Evolutionary conservation across 2,113 vertebrate genomes (phyloP).

Genomic region (Anser brachyrhynchus): DNA sequence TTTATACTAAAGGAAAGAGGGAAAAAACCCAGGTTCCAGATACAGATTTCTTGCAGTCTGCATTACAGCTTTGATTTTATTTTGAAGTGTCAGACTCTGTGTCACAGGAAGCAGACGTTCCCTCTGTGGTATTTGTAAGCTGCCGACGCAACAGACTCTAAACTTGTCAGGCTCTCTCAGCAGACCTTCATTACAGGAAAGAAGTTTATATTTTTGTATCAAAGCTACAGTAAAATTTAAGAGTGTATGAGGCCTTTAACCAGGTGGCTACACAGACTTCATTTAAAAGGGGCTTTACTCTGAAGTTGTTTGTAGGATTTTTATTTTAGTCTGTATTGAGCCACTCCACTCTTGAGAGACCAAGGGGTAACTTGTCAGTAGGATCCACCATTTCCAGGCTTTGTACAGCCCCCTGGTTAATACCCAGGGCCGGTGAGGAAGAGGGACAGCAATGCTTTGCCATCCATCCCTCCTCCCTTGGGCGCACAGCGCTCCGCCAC

Average conservation of each 20-base stretch:
- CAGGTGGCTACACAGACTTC: neutral
- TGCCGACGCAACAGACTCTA: neutral
- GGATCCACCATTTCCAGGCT: neutral
- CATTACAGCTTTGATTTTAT: conserved; percentile 33
- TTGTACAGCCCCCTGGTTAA: neutral
- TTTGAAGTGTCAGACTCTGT: conserved; percentile 50
- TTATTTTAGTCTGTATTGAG: neutral
- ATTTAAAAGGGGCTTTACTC: neutral
- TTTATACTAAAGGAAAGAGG: neutral
- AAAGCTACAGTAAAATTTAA: neutral
- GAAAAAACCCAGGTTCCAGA: neutral
- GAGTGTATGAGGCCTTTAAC: neutral
- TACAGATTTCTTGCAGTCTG: conserved; percentile 36
- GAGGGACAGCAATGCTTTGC: neutral
- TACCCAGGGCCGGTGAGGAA: fast-evolving
- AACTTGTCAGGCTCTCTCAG: neutral
- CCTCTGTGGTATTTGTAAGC: neutral
- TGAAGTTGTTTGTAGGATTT: neutral
- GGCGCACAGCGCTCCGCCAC: neutral
- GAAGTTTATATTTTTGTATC: neutral
- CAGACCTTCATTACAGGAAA: neutral
- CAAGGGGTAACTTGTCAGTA: neutral
- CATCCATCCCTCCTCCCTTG: neutral
- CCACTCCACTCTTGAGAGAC: neutral
- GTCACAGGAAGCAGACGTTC: conserved; percentile 46